These are phyloP conservation scores for Falco columbarius DNA, from an alignment of 2,797 vertebrate species.

Conservation along the genomic window DNA sequence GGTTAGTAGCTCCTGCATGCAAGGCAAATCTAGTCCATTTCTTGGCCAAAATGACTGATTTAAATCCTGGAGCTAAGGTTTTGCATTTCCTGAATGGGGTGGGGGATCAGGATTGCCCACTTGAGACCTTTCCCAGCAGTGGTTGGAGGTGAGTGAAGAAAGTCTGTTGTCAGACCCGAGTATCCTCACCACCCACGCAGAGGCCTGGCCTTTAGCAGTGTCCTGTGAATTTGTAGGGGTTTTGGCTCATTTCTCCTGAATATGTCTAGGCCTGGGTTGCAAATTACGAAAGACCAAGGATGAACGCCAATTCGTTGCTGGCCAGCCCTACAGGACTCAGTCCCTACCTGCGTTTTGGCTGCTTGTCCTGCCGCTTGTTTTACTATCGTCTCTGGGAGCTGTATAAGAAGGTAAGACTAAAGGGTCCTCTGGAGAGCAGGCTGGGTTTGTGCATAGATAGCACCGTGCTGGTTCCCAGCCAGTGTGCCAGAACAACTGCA, in stretches of 20 bases:
- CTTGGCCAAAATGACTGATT: background rate
- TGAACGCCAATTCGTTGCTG: slow-evolving; percentile 89
- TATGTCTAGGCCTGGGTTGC: slow-evolving; percentile 91
- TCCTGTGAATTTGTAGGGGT: background rate
- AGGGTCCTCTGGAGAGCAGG: background rate
- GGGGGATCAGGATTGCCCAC: background rate
- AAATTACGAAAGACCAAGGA: slow-evolving; percentile 89
- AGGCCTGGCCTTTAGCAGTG: background rate
- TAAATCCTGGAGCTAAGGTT: background rate
- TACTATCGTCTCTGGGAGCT: slow-evolving; percentile 95
- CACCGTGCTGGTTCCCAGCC: background rate
- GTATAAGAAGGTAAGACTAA: slow-evolving; percentile 90
- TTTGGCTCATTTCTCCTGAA: background rate
- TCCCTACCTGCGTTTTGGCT: slow-evolving; percentile 95
- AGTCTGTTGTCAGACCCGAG: background rate
- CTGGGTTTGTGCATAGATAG: background rate
- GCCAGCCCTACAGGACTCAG: slow-evolving; percentile 95
- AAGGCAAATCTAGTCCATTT: background rate
- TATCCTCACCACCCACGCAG: background rate
- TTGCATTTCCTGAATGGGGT: background rate
- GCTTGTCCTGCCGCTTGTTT: slow-evolving; percentile 91
- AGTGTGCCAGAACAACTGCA: background rate
- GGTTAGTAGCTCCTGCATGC: background rate
- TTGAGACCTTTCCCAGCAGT: background rate
- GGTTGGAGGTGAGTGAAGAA: background rate